These are phyloP conservation scores for Geotrypetes seraphini DNA, from an alignment of 2,797 vertebrate genomes.

Conservation along the genomic window DNA sequence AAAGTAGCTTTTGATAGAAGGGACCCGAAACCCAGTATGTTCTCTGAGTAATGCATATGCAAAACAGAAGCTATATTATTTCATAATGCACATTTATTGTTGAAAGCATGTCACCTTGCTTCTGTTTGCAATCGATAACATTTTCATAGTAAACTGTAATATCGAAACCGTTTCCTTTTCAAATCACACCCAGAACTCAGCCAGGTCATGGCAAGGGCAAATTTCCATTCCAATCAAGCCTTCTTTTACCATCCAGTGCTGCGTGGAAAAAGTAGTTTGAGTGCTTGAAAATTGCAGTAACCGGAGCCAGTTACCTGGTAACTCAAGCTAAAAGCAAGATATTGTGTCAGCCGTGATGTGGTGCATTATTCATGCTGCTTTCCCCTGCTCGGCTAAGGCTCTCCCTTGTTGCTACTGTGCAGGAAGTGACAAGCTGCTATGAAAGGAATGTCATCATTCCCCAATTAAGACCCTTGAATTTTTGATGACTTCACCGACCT, in stretches of 20 bases:
- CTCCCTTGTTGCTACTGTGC: neutral
- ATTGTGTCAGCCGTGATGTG: fast-evolving
- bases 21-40: too few species aligned
- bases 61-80: too few species aligned
- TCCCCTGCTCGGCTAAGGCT: neutral
- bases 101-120: too few species aligned
- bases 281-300: constrained; percentile 12
- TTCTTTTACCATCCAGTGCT: neutral
- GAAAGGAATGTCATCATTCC: constrained; percentile 49
- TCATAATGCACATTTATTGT: too few species aligned
- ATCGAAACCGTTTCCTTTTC: too few species aligned
- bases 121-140: too few species aligned
- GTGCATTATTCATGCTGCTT: constrained; percentile 40
- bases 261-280: neutral
- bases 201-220: too few species aligned
- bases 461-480: constrained; percentile 45
- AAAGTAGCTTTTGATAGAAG: too few species aligned
- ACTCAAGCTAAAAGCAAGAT: neutral
- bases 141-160: too few species aligned
- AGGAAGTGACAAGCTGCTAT: constrained; percentile 21
- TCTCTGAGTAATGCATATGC: too few species aligned
- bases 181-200: too few species aligned
- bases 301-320: constrained; percentile 10
- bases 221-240: neutral
- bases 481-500: constrained; percentile 41